Evolutionary conservation across 1,140 invertebrate genomes (phyloP).

Genomic region (Artemia franciscana): DNA sequence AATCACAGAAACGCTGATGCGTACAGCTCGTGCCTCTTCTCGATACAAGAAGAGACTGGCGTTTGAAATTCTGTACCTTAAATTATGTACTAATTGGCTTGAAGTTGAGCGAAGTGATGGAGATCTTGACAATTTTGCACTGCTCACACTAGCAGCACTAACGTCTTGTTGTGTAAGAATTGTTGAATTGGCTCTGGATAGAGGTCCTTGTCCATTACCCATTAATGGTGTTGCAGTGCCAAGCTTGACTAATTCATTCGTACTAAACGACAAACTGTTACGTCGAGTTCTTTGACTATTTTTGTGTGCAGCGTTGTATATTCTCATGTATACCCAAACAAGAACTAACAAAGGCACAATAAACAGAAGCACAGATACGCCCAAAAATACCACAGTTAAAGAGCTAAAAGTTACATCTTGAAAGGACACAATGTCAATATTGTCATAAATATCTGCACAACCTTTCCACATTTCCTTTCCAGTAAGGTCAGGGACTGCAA

Average conservation of each 20-base stretch:
- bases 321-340: constrained; percentile 40
- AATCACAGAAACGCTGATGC: constrained; percentile 43
- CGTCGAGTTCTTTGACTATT: constrained; percentile 41
- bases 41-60: constrained; percentile 55
- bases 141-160: background rate
- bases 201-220: background rate
- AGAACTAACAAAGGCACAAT: constrained; percentile 38
- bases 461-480: constrained; percentile 7
- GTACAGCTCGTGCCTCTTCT: constrained; percentile 52
- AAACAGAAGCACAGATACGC: constrained; percentile 20
- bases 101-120: constrained; percentile 14
- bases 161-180: background rate
- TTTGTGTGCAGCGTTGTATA: constrained; percentile 39
- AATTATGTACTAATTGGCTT: constrained; percentile 28
- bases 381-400: constrained; percentile 7
- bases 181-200: background rate
- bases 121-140: constrained; percentile 7
- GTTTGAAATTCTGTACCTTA: constrained; percentile 50
- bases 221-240: background rate
- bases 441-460: constrained; percentile 3
- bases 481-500: constrained; percentile 24
- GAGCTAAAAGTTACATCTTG: background rate
- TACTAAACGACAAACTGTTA: constrained; percentile 24
- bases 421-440: background rate
- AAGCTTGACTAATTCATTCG: constrained; percentile 7